Conservation (phyloP, 1,140 invertebrate genomes). For the Heliothis subflexa region DNA sequence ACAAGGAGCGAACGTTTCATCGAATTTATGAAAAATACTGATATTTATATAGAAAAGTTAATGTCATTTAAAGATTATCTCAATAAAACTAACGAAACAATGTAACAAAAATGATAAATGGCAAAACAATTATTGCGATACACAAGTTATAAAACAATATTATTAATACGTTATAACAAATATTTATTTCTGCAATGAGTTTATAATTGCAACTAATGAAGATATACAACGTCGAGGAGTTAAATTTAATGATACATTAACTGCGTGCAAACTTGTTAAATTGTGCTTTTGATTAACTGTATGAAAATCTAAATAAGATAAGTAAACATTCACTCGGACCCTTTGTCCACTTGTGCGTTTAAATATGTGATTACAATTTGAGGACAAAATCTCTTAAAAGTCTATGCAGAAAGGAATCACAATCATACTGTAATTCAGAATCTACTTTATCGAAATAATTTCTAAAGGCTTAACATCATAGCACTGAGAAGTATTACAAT, state of each 20-base stretch:
- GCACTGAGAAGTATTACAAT: neutral
- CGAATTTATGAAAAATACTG: conserved; percentile 72
- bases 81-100: conserved; percentile 81
- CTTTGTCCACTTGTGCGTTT: conserved; percentile 36
- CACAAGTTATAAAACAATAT: conserved; percentile 44
- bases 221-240: conserved; percentile 15
- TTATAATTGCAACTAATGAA: conserved; percentile 22
- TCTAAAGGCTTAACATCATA: conserved; percentile 12
- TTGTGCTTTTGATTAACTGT: conserved; percentile 24
- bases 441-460: conserved; percentile 11
- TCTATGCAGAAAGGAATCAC: neutral
- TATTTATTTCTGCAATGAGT: conserved; percentile 19
- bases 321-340: conserved; percentile 12
- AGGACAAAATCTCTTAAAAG: neutral
- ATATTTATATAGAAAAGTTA: conserved; percentile 66
- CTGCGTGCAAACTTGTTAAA: conserved; percentile 30
- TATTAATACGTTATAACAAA: conserved; percentile 35
- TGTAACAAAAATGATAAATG: conserved; percentile 49
- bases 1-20: conserved; percentile 61
- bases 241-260: conserved; percentile 18
- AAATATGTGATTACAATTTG: conserved; percentile 24
- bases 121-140: conserved; percentile 48
- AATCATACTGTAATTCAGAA: conserved; percentile 12
- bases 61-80: conserved; percentile 81
- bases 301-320: conserved; percentile 31